Base-by-base conservation (phyloP, 2,797 vertebrate genomes). In the Knipowitschia caucasica region DNA sequence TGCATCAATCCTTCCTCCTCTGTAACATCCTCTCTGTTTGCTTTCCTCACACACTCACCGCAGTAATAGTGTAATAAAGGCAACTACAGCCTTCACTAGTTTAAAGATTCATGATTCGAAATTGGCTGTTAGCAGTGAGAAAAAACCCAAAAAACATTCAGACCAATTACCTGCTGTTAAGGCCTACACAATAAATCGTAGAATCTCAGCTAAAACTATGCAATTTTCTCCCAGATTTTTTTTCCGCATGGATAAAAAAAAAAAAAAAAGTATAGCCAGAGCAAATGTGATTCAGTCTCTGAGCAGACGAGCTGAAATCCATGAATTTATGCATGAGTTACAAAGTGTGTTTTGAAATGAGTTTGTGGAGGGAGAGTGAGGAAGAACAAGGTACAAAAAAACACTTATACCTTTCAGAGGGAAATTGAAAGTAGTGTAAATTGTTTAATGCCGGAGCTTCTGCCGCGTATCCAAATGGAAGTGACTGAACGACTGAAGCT, bases 1-100 rank as follows among this genome's bases (percentile, higher is more conserved):
- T 33, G 31, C 31, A 63, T 5, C 21, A 53, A 1, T 50, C 56
- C 64, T 65, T 62, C 64, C 70, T 56, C 69, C 76, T 44, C 35
- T 6, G 0, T 49, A 57, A 34, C 10, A n/a, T n/a, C n/a, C n/a
- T n/a, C n/a, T 18, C 8, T 4, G 29, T 33, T 49, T 5, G 26
- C 9, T 12, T 17, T 7, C n/a, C 25, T 10, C 8, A 1, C 15
- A 5, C 44, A 46, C 30, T 30, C 63, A 47, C 24, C 25, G 49
- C 53, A 71, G 58, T 35, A 65, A 73, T 64, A 11, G 36, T 12
- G 36, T 11, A 21, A 39, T 21, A 21, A 25, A 8, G 26, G 18
- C 40, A 9, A 52, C 15, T 18, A 12, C 11, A 53, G 18, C n/a
- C 17, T 21, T 38, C 43, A 20, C 42, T 53, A 14, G 20, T 23